Conservation (phyloP, 2,113 vertebrate genomes). For the Tonatia bakeri region DNA sequence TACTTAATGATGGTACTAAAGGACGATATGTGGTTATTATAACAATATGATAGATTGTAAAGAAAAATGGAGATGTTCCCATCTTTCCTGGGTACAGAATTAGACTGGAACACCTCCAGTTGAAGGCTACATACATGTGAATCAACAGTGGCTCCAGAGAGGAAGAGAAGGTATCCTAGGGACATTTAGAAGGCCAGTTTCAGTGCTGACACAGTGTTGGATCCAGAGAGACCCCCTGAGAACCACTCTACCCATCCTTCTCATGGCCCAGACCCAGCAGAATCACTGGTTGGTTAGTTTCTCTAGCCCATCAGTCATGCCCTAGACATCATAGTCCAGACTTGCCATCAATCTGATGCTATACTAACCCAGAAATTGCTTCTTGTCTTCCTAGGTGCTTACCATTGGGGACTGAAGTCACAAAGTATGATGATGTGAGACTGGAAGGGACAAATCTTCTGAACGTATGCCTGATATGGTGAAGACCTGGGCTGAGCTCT, state of each 20-base stretch:
- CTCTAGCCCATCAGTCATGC: not conserved
- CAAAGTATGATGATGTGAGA: not conserved
- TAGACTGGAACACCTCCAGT: not conserved
- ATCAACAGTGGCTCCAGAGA: not conserved
- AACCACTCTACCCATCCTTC: not conserved
- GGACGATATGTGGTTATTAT: not conserved
- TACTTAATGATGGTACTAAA: not conserved
- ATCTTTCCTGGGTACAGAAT: not conserved
- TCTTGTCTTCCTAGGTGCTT: not conserved
- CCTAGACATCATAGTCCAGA: not conserved
- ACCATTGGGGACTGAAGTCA: not conserved
- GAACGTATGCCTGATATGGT: not conserved
- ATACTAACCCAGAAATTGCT: not conserved
- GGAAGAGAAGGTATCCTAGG: not conserved
- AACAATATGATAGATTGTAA: not conserved
- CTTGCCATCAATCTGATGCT: not conserved
- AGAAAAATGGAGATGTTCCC: not conserved
- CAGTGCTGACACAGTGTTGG: not conserved
- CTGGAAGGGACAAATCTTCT: not conserved
- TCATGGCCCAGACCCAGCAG: not conserved
- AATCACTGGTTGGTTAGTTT: not conserved
- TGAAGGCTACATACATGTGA: not conserved
- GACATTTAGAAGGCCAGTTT: not conserved
- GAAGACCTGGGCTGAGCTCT: not conserved
- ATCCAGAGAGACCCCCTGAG: not conserved